Percentiles rank a stretch among this genome's conserved stretches.
These are phyloP conservation scores for Lottia scabra DNA, from an alignment of 2,888 invertebrate species.

Conservation along the genomic window DNA sequence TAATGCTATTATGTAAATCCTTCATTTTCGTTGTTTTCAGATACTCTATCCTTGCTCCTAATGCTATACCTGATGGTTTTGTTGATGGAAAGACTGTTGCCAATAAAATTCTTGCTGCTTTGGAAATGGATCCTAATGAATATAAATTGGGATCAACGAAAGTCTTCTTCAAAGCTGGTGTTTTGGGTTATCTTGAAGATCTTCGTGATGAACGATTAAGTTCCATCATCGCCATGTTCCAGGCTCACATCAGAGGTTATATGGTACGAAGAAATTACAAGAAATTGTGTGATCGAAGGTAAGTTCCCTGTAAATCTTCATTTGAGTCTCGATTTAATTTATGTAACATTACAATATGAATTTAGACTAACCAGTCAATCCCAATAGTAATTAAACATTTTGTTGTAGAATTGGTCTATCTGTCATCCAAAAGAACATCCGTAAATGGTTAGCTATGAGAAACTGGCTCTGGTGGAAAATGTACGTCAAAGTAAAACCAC, in stretches of 20 bases:
- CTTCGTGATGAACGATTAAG: conserved; percentile 97
- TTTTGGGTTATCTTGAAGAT: conserved; percentile 99
- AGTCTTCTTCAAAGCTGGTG: conserved; percentile 99
- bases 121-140: conserved; percentile 88
- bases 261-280: conserved; percentile 82
- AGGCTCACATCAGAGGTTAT: conserved; percentile 93
- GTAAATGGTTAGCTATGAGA: conserved; percentile 98
- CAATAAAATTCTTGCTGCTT: conserved; percentile 70
- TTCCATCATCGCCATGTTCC: conserved; percentile 94
- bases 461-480: conserved; percentile 99
- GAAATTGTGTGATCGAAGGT: conserved; percentile 97
- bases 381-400: not conserved
- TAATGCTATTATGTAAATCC: too few species aligned
- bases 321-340: too few species aligned
- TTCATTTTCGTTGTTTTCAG: conserved; percentile 43
- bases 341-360: too few species aligned
- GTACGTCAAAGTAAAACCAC: conserved; percentile 83
- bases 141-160: conserved; percentile 99
- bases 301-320: conserved; percentile 59
- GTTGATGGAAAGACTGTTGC: conserved; percentile 78
- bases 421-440: conserved; percentile 99
- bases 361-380: too few species aligned
- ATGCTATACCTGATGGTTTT: conserved; percentile 74
- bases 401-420: conserved; percentile 85
- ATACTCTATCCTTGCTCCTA: conserved; percentile 99